A percentile compares a stretch with the other conserved stretches of the same genome.
phyloP scores from a whole-genome alignment of 2,797 vertebrate genomes.

The Poecilia velifera region DNA sequence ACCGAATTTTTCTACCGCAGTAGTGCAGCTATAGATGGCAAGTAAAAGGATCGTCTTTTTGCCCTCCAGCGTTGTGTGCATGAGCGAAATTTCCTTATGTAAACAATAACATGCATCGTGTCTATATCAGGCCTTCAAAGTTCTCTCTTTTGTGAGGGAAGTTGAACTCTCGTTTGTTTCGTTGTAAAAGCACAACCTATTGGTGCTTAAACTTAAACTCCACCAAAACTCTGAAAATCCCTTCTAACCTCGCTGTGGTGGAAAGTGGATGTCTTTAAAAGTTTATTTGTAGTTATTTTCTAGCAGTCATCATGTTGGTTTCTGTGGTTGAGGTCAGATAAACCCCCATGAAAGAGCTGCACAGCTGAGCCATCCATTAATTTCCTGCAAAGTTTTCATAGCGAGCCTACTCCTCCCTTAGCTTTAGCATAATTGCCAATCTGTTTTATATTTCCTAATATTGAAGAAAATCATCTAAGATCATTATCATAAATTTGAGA shows the following conservation, averaged over 20 bases:
- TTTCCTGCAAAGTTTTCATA: slow-evolving; percentile 46
- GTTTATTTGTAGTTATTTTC: slow-evolving; percentile 30
- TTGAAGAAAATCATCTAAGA: slow-evolving; percentile 63
- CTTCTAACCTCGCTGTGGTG: slow-evolving; percentile 30
- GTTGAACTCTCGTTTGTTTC: slow-evolving; percentile 20
- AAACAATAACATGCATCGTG: too few species aligned
- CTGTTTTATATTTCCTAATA: slow-evolving; percentile 58
- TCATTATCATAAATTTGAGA: slow-evolving; percentile 60
- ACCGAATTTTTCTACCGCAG: too few species aligned
- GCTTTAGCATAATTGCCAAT: slow-evolving; percentile 47
- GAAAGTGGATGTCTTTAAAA: slow-evolving; percentile 29
- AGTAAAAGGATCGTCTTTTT: too few species aligned
- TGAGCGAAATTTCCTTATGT: too few species aligned
- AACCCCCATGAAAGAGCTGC: slow-evolving; percentile 53
- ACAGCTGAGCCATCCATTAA: slow-evolving; percentile 48
- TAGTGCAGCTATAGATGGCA: too few species aligned
- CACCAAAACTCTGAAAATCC: slow-evolving; percentile 34
- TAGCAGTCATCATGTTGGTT: slow-evolving; percentile 51
- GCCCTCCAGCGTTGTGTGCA: too few species aligned
- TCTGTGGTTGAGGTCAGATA: slow-evolving; percentile 54
- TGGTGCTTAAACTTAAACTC: slow-evolving; percentile 38
- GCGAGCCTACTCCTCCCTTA: slow-evolving; percentile 29
- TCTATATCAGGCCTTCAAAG: slow-evolving; percentile 16
- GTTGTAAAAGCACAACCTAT: slow-evolving; percentile 27
- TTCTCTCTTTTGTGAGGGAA: slow-evolving; percentile 5